These are phyloP conservation scores for Latrodectus elegans DNA, from an alignment of 2,888 invertebrate species.

Conservation along the genomic window DNA sequence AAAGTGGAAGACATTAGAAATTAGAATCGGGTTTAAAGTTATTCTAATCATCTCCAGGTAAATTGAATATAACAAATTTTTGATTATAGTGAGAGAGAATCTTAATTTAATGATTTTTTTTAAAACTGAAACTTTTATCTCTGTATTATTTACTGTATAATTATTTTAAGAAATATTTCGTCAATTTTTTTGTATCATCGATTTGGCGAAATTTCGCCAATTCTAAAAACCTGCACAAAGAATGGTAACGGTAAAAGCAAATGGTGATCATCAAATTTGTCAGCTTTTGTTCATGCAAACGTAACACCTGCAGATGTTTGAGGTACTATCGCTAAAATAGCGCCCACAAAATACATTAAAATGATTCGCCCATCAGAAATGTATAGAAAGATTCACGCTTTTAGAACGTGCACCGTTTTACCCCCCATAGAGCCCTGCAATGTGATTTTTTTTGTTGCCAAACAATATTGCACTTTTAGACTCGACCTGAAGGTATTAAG, in stretches of 20 bases:
- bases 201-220: background rate
- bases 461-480: constrained; percentile 43
- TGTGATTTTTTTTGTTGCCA: constrained; percentile 9
- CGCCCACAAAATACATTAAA: constrained; percentile 31
- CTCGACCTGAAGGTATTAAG: background rate
- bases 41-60: no score
- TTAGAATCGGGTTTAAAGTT: no score
- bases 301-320: constrained; percentile 58
- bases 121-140: no score
- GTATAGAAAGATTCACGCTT: constrained; percentile 16
- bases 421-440: constrained; percentile 28
- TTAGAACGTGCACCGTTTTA: constrained; percentile 7
- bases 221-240: background rate
- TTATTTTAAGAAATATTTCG: no score
- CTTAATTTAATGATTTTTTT: no score
- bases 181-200: background rate
- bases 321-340: constrained; percentile 37
- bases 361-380: background rate
- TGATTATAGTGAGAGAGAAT: no score
- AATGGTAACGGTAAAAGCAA: constrained; percentile 61
- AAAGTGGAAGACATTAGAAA: no score
- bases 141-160: no score
- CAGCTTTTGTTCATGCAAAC: constrained; percentile 46
- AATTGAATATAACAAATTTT: no score
- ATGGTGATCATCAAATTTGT: constrained; percentile 65